phyloP scores from a whole-genome alignment of 2,888 invertebrate species.

The Agapetus fuscipes region DNA sequence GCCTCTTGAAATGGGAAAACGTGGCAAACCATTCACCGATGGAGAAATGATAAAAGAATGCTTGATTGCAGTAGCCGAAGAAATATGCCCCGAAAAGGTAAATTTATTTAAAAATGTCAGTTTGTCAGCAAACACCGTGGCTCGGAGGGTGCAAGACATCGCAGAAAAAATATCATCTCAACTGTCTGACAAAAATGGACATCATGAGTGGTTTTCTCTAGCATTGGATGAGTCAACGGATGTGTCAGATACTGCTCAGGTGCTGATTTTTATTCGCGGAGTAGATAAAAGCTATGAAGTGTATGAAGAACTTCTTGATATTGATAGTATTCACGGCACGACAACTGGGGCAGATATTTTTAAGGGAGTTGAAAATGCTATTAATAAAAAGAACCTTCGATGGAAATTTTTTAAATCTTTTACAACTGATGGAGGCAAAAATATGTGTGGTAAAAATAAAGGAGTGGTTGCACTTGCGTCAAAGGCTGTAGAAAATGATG shows the following conservation, averaged over 20 bases:
- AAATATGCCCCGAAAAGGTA: not conserved
- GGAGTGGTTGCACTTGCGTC: slow-evolving; percentile 23
- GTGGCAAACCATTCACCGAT: slow-evolving; percentile 24
- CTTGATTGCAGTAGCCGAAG: slow-evolving; percentile 16
- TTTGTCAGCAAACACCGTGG: slow-evolving; percentile 20
- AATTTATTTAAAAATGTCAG: not conserved
- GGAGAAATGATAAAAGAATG: slow-evolving; percentile 16
- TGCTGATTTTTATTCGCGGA: slow-evolving; percentile 14
- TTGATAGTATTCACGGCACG: slow-evolving; percentile 2
- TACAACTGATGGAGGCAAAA: slow-evolving; percentile 24
- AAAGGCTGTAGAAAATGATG: slow-evolving; percentile 25
- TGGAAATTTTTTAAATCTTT: slow-evolving; percentile 11
- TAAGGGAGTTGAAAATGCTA: slow-evolving; percentile 13
- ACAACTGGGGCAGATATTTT: not conserved
- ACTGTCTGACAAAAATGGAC: slow-evolving; percentile 4
- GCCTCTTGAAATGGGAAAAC: slow-evolving; percentile 22
- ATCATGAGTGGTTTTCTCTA: slow-evolving; percentile 22
- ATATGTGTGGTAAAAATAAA: slow-evolving; percentile 24
- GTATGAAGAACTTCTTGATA: not conserved
- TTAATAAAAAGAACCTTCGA: slow-evolving; percentile 4
- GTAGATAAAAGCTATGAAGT: slow-evolving; percentile 9
- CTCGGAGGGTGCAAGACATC: slow-evolving; percentile 12
- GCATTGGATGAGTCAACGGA: slow-evolving; percentile 23
- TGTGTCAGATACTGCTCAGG: slow-evolving; percentile 23
- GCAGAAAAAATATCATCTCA: slow-evolving; percentile 16